Conservation (phyloP, 2,888 invertebrate species). For the Heteromurus nitidus region DNA sequence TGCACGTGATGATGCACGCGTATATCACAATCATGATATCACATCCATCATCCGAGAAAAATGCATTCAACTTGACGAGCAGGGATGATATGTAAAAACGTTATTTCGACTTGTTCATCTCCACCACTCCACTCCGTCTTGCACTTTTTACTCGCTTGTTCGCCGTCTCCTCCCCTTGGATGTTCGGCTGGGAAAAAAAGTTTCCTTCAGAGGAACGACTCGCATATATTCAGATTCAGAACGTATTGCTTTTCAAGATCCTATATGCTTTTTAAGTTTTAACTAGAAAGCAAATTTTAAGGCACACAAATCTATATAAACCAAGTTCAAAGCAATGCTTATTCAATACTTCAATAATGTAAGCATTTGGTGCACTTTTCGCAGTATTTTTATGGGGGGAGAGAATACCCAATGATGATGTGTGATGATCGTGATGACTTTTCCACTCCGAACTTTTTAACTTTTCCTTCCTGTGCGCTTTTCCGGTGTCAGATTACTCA, state of each 20-base stretch:
- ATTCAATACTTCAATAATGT: no score
- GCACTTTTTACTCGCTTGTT: no score
- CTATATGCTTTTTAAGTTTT: no score
- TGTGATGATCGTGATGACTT: slow-evolving; percentile 1
- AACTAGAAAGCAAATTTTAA: no score
- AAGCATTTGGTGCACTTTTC: not conserved
- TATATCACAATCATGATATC: slow-evolving; percentile 17
- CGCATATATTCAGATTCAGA: no score
- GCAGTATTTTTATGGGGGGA: not conserved
- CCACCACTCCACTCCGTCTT: not conserved
- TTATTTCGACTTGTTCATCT: slow-evolving; percentile 16
- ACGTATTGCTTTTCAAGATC: no score
- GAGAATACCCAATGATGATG: no score
- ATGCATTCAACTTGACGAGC: not conserved
- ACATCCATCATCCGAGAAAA: slow-evolving; percentile 34
- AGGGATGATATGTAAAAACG: slow-evolving; percentile 19
- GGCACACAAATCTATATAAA: no score
- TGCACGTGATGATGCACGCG: slow-evolving; percentile 13
- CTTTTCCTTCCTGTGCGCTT: slow-evolving; percentile 36
- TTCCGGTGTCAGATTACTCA: slow-evolving; percentile 60
- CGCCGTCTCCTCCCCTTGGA: no score
- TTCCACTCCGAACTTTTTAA: slow-evolving; percentile 17
- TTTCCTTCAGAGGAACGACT: no score
- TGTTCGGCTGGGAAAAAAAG: no score
- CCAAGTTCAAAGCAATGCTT: no score